phyloP scores from a whole-genome alignment of 2,113 vertebrate genomes.

The Paedocypris sp. region DNA sequence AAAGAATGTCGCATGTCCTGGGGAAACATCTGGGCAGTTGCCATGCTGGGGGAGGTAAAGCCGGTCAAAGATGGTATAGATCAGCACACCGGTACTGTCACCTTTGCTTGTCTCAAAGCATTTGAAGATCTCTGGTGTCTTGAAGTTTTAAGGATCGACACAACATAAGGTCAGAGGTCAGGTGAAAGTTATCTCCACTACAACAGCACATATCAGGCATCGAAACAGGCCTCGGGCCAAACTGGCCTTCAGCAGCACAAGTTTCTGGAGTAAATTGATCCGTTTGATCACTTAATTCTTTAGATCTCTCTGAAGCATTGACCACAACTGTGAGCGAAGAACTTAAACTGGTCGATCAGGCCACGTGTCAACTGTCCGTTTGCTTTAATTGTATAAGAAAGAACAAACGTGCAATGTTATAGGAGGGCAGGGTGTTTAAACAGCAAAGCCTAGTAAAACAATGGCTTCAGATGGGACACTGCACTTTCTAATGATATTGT shows the following conservation, averaged over 20 bases:
- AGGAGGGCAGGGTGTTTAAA: not conserved
- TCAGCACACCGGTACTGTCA: not conserved
- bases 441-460: not conserved
- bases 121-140: not conserved
- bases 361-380: no score
- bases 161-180: not conserved
- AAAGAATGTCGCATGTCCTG: slow-evolving; percentile 10
- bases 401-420: no score
- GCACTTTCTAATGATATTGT: not conserved
- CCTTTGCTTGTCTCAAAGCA: not conserved
- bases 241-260: not conserved
- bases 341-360: no score
- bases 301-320: not conserved
- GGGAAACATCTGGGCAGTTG: slow-evolving; percentile 8
- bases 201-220: not conserved
- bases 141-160: not conserved
- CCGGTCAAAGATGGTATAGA: not conserved
- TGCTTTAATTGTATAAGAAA: no score
- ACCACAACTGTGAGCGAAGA: no score
- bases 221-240: not conserved
- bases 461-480: not conserved
- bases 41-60: not conserved
- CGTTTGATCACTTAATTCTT: not conserved
- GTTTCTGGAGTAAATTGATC: not conserved
- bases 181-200: not conserved